A percentile compares a stretch with the other conserved stretches of the same genome.
Conservation (phyloP, 2,113 vertebrate species). For the Blennius ocellaris region DNA sequence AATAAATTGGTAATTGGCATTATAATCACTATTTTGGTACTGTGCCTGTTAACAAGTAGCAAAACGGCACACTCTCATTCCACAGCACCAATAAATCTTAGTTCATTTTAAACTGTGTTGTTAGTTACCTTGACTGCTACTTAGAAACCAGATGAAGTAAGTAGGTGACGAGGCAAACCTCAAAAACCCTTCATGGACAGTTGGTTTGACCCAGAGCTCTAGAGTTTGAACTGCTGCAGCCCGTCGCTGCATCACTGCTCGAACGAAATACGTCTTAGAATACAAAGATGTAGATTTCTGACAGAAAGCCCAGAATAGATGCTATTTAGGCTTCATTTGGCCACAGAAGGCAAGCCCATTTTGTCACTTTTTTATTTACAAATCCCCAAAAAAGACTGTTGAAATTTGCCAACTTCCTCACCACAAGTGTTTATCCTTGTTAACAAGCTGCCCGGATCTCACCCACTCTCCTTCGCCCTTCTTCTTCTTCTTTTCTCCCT, state of each 20-base stretch:
- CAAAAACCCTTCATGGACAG: conserved; percentile 1
- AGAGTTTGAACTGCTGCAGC: no score
- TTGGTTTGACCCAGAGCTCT: conserved; percentile 34
- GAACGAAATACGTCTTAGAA: conserved; percentile 25
- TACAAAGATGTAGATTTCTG: conserved; percentile 27
- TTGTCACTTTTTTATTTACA: conserved; percentile 37
- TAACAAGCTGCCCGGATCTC: conserved; percentile 37
- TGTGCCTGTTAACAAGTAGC: conserved; percentile 8
- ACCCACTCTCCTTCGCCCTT: background rate
- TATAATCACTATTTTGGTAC: conserved; percentile 35
- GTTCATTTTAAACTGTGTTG: conserved; percentile 14
- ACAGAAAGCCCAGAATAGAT: conserved; percentile 24
- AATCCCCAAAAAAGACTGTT: conserved; percentile 23
- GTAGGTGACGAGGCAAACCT: conserved; percentile 13
- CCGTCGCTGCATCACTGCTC: background rate
- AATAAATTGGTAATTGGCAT: conserved; percentile 22
- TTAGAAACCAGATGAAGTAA: conserved; percentile 18
- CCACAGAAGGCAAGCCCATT: conserved; percentile 5
- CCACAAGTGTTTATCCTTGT: conserved; percentile 45
- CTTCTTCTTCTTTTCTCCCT: background rate
- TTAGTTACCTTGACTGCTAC: conserved; percentile 22
- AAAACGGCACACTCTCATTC: conserved; percentile 15
- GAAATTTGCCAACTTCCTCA: conserved; percentile 37
- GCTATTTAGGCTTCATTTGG: conserved; percentile 39
- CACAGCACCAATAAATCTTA: conserved; percentile 9